Evolutionary conservation across 2,113 vertebrate genomes (phyloP), one percentile per base, ranked within the genome.

Genomic region (Cyanoderma ruficeps): DNA sequence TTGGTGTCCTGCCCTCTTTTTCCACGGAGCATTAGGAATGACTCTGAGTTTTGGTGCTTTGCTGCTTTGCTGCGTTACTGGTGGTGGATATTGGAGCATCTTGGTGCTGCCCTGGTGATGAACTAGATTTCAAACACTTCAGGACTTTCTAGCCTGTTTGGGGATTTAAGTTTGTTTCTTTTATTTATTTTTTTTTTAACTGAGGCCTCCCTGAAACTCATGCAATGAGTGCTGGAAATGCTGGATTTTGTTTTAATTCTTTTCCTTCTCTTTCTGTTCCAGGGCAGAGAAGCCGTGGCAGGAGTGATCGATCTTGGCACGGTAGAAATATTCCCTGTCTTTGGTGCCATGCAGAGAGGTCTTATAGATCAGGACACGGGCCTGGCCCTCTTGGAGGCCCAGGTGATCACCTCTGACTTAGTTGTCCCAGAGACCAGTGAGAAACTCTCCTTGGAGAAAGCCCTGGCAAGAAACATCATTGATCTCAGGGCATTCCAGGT

Each of bases 351-450:
- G 96, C 98, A 98, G 91, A 98, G 97, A 84, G 99, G 99, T 89
- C 98, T 99, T 3, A 98, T 99, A 96, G 99, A 99, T 97, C 99
- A 99, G 97, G 99, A 99, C 92, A 99, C 99, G 17, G 98, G 99
- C 94, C 96, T 96, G 6, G 91, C 95, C 6, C 98, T 99, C 46
- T 92, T 99, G 96, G 98, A 99, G 97, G 98, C 98, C 44, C 99
- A 99, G 97, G 97, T 99, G 90, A 94, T 99, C 95, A 96, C 97
- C 63, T 98, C 98, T 86, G 99, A 98, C 79, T 98, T 99, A 24
- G 89, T 99, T 80, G 97, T 98, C 67, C 98, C 99, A 49, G 98
- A 98, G 79, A 98, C 98, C 53, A 84, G 87, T 52, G 97, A 98
- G 94, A 97, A 61, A 31, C 91, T 99, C 63, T 98, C 99, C 60